Conservation (phyloP, 2,888 invertebrate species). For the Epicampocera succincta region DNA sequence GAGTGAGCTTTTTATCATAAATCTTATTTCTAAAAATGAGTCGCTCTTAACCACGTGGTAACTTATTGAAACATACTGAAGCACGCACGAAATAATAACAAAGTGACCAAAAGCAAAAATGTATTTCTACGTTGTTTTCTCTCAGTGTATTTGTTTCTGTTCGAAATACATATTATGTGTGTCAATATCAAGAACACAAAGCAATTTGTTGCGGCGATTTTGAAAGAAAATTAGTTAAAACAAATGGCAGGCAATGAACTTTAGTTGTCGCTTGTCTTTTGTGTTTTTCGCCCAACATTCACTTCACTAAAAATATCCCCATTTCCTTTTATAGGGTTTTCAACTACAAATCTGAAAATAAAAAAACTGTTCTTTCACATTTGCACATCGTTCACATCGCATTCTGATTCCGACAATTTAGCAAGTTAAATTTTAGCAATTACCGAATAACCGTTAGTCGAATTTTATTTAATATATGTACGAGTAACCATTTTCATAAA, state of each 20-base stretch:
- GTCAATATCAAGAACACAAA: conserved; percentile 27
- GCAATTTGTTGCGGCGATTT: conserved; percentile 4
- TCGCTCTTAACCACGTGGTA: too few species aligned
- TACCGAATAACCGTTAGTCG: too few species aligned
- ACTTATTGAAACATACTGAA: too few species aligned
- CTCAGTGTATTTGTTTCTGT: neutral
- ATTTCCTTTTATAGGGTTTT: conserved; percentile 20
- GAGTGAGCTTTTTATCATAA: too few species aligned
- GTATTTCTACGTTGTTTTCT: neutral
- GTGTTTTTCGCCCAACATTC: neutral
- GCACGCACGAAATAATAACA: neutral
- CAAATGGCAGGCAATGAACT: conserved; percentile 1
- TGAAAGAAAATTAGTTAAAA: conserved; percentile 20
- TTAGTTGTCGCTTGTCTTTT: neutral
- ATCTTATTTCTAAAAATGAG: too few species aligned
- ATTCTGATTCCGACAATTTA: too few species aligned
- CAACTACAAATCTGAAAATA: neutral
- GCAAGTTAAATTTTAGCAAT: too few species aligned
- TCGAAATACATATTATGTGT: neutral
- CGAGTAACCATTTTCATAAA: too few species aligned
- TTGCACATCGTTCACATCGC: too few species aligned
- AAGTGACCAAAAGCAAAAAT: neutral
- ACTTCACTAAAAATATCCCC: neutral
- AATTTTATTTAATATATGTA: too few species aligned
- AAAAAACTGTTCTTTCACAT: too few species aligned